phyloP scores from a whole-genome alignment of 2,888 invertebrate genomes.

The Anarsia innoxiella region DNA sequence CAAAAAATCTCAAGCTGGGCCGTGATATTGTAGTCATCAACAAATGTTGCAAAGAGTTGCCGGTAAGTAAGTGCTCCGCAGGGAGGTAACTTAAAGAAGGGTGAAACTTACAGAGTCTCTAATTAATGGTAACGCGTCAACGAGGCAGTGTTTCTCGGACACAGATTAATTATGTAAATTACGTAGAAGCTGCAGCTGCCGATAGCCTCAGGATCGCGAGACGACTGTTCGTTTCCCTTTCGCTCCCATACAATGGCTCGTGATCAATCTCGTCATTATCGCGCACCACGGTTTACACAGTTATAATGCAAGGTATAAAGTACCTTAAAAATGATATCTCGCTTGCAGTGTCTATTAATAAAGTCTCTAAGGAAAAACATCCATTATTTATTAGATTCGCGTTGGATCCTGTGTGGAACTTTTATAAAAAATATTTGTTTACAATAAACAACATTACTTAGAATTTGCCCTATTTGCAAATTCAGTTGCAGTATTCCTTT shows the following conservation, averaged over 20 bases:
- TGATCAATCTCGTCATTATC: slow-evolving; percentile 36
- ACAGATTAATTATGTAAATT: slow-evolving; percentile 60
- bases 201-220: slow-evolving; percentile 37
- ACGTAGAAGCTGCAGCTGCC: slow-evolving; percentile 43
- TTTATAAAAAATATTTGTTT: no score
- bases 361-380: no score
- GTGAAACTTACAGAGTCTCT: slow-evolving; percentile 27
- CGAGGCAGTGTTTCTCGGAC: slow-evolving; percentile 32
- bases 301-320: no score
- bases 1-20: slow-evolving; percentile 7
- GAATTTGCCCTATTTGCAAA: not conserved
- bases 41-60: slow-evolving; percentile 18
- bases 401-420: not conserved
- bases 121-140: slow-evolving; percentile 41
- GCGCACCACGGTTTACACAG: slow-evolving; percentile 36
- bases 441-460: not conserved
- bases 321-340: no score
- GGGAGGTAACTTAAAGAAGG: slow-evolving; percentile 17
- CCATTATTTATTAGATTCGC: not conserved
- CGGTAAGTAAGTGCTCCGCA: slow-evolving; percentile 14
- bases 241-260: not conserved
- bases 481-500: no score
- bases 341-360: no score
- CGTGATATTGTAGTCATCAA: slow-evolving; percentile 7
- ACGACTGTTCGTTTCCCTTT: slow-evolving; percentile 21